Base-by-base conservation (phyloP, 2,888 invertebrate species). In the Mythimna ferrago region DNA sequence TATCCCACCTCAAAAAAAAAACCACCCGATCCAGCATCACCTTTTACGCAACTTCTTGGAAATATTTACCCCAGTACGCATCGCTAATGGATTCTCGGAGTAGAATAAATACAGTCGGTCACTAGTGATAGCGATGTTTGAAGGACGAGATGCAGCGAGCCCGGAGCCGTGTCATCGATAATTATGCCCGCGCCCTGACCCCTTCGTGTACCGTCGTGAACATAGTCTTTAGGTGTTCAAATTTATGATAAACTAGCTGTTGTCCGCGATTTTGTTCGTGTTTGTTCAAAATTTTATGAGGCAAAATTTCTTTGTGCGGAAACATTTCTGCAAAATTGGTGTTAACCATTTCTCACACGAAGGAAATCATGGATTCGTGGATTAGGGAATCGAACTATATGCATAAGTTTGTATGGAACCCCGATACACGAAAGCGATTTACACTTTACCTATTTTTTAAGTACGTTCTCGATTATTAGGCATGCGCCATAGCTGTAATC, bases 91-190 rank as follows among this genome's bases (percentile, higher is more conserved):
- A 73, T 78, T 66, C 66, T 66, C 38, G 3, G 32, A 19, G 16
- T 74, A 71, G 70, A 82, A 80, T 80, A 80, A 80, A 82, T 79
- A 82, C 56, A 69, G 51, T 16, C 66, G 44, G 44, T 63, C 41
- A 41, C 54, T 57, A 61, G 64, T 73, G 83, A 80, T 69, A 57
- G 80, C 70, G 9, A 56, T 78, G 88, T 89, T 91, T 88, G 91
- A 92, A 93, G 92, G 91, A 90, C 90, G 89, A 80, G 87, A 79
- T 78, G 85, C 86, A 86, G 85, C 85, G 76, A 74, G 85, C 82
- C 80, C 81, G 67, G 80, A 87, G 89, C 93, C 95, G 92, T 94
- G 93, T 92, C 95, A 95, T 95, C 94, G 91, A 89, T 95, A 94
- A 95, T 95, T 92, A 90, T 66, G 80, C 83, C 56, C 85, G 87